phyloP scores from a whole-genome alignment of 37 sponge, comb jelly and placozoan genomes.

The Haliclona indistincta region DNA sequence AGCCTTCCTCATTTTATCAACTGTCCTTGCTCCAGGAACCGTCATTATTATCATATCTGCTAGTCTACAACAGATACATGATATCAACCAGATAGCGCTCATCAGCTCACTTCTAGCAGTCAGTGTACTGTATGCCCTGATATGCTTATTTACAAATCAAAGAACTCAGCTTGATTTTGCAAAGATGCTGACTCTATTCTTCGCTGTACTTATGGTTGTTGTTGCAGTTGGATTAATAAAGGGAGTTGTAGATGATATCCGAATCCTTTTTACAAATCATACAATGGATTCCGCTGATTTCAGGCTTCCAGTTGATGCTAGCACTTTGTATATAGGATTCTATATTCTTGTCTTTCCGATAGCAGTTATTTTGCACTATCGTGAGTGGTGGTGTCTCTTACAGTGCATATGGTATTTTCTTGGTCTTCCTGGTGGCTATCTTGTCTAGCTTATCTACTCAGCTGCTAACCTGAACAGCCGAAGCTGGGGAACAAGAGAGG shows the following conservation, averaged over 20 bases:
- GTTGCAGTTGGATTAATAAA: slow-evolving; percentile 59
- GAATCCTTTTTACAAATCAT: not conserved
- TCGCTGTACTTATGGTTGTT: slow-evolving; percentile 67
- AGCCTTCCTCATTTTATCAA: slow-evolving; percentile 72
- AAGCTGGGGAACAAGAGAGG: slow-evolving; percentile 92
- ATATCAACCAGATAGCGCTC: not conserved
- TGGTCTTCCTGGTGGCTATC: slow-evolving; percentile 83
- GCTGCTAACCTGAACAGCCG: slow-evolving; percentile 75
- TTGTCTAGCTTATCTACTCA: slow-evolving; percentile 86
- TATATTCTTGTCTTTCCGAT: slow-evolving; percentile 44
- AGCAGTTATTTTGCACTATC: slow-evolving; percentile 70
- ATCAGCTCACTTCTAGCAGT: slow-evolving; percentile 18
- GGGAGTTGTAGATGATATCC: slow-evolving; percentile 25
- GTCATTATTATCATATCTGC: slow-evolving; percentile 73
- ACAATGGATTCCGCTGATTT: slow-evolving; percentile 3
- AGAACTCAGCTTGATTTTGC: slow-evolving; percentile 62
- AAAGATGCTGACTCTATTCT: slow-evolving; percentile 61
- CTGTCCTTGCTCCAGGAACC: slow-evolving; percentile 76
- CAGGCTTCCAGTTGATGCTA: slow-evolving; percentile 21
- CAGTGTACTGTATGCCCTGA: slow-evolving; percentile 44
- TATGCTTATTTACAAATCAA: slow-evolving; percentile 50
- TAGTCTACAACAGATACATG: slow-evolving; percentile 56
- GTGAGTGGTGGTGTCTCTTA: slow-evolving; percentile 51
- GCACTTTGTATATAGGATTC: slow-evolving; percentile 41
- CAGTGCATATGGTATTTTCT: slow-evolving; percentile 86